phyloP scores from a whole-genome alignment of 1,140 invertebrate species.

The Euglossa dilemma region DNA sequence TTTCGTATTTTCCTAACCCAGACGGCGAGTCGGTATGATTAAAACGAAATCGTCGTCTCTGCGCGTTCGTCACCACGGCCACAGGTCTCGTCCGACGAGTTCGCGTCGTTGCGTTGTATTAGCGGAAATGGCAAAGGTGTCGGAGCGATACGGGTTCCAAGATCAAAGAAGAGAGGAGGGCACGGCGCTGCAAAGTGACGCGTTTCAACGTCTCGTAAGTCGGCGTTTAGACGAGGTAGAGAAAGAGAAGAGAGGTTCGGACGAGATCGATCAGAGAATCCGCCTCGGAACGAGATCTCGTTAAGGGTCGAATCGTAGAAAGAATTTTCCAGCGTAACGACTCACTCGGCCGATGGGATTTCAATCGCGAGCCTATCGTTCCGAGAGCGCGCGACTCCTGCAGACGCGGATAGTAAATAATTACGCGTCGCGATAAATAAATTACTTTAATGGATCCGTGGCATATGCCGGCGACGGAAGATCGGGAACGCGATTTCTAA shows the following conservation, averaged over 20 bases:
- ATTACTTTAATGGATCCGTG: constrained; percentile 35
- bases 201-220: constrained; percentile 17
- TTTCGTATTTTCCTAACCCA: constrained; percentile 19
- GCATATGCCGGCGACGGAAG: constrained; percentile 22
- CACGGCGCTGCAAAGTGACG: background rate
- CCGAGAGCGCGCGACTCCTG: background rate
- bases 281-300: background rate
- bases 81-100: constrained; percentile 40
- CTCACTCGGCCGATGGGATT: constrained; percentile 7
- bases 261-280: background rate
- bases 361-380: background rate
- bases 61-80: background rate
- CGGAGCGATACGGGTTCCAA: background rate
- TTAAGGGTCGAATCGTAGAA: background rate
- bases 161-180: background rate
- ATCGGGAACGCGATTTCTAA: constrained; percentile 35
- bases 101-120: background rate
- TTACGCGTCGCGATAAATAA: constrained; percentile 45
- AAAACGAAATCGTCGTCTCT: constrained; percentile 60
- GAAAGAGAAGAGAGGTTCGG: background rate
- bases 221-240: background rate
- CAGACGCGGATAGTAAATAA: constrained; percentile 40
- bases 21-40: constrained; percentile 54
- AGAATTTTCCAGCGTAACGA: constrained; percentile 23
- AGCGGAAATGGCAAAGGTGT: too few species aligned